Percentiles rank a stretch among this genome's conserved stretches.
These are phyloP conservation scores for Pterophyllum scalare DNA, from an alignment of 2,113 vertebrate species.

Conservation along the genomic window DNA sequence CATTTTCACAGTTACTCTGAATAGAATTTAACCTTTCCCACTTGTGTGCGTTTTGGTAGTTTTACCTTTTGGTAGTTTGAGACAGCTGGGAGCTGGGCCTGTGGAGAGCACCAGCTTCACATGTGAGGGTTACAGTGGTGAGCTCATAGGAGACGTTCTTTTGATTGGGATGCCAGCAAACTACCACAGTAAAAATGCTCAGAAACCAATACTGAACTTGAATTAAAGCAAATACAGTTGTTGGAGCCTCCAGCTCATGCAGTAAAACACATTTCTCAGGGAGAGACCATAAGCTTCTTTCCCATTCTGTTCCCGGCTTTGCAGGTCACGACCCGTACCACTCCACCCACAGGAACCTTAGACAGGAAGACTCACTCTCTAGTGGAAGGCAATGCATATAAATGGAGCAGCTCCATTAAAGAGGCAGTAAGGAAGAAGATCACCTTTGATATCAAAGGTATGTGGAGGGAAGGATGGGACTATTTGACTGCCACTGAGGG, in stretches of 20 bases:
- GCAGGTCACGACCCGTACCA: slow-evolving; percentile 17
- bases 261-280: not conserved
- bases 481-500: slow-evolving; percentile 38
- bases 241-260: not conserved
- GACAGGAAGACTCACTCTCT: slow-evolving; percentile 1
- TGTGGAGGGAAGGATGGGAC: slow-evolving; percentile 9
- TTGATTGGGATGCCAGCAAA: not conserved
- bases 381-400: slow-evolving; percentile 65
- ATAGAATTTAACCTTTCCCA: not conserved
- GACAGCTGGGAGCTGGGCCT: not conserved
- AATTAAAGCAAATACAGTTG: not conserved
- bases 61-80: not conserved
- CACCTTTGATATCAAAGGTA: slow-evolving; percentile 12
- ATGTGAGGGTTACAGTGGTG: not conserved
- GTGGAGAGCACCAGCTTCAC: not conserved
- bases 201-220: not conserved
- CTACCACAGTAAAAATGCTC: not conserved
- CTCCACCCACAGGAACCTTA: slow-evolving; percentile 4
- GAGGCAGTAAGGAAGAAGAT: slow-evolving; percentile 32
- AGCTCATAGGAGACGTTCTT: not conserved
- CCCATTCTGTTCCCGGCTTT: slow-evolving; percentile 4
- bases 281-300: not conserved
- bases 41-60: no score
- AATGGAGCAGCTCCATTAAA: slow-evolving; percentile 52
- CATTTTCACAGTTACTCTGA: not conserved